Conservation (phyloP, 1,140 invertebrate genomes). For the Pygmarrhopalites habei region DNA sequence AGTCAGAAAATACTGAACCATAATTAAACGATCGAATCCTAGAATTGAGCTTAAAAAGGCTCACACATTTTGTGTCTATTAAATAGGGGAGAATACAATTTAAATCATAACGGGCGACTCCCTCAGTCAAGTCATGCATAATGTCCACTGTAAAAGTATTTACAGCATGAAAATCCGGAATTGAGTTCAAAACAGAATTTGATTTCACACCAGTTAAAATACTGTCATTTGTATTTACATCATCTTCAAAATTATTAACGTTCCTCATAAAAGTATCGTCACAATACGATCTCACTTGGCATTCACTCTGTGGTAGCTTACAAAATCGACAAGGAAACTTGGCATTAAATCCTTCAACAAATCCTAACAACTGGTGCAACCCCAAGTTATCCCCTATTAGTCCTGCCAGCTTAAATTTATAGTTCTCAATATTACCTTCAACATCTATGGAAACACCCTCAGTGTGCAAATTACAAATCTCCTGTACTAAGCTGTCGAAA, state of each 20-base stretch:
- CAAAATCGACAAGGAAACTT: constrained; percentile 4
- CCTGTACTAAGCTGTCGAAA: no score
- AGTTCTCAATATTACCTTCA: no score
- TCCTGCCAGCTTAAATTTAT: no score
- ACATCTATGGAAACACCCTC: no score
- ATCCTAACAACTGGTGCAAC: neutral
- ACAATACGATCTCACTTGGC: neutral
- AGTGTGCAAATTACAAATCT: no score
- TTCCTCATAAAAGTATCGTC: neutral
- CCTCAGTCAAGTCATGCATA: neutral
- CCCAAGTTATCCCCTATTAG: constrained; percentile 1
- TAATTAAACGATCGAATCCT: neutral
- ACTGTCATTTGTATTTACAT: neutral
- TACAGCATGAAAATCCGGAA: neutral
- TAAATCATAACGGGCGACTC: neutral
- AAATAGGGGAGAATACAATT: neutral
- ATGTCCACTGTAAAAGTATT: neutral
- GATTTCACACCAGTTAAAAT: neutral
- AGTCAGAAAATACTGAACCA: neutral
- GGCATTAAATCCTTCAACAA: neutral
- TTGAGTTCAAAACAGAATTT: neutral
- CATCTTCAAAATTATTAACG: neutral
- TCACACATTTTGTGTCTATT: neutral
- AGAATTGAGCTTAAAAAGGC: neutral
- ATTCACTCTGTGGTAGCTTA: neutral